These are phyloP conservation scores for Salpingus planirostris DNA, from an alignment of 2,888 invertebrate genomes.

Conservation along the genomic window DNA sequence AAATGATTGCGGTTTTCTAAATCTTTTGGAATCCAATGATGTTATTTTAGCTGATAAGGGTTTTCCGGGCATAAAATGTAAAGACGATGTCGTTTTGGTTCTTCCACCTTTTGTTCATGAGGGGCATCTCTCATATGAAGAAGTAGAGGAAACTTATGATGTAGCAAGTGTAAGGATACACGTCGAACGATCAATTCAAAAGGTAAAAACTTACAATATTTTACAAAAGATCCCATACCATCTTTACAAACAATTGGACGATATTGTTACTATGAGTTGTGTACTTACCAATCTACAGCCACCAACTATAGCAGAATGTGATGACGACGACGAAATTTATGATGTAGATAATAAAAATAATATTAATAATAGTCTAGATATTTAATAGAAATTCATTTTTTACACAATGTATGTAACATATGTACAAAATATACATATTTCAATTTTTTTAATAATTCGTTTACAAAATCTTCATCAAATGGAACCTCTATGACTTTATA, in stretches of 20 bases:
- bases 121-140: constrained; percentile 3
- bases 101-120: constrained; percentile 6
- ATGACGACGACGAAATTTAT: not conserved
- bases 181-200: constrained; percentile 10
- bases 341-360: not conserved
- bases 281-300: constrained; percentile 1
- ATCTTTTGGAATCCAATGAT: constrained; percentile 6
- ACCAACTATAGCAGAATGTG: constrained; percentile 1
- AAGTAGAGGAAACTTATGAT: constrained; percentile 5
- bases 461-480: not conserved
- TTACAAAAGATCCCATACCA: constrained; percentile 4
- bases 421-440: constrained; percentile 1
- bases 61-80: constrained; percentile 4
- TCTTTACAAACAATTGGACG: constrained; percentile 6
- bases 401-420: constrained; percentile 3
- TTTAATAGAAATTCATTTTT: not conserved
- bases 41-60: constrained; percentile 5
- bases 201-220: constrained; percentile 6
- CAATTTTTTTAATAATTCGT: not conserved
- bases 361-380: not conserved
- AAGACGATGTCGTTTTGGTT: constrained; percentile 3
- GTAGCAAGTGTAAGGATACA: constrained; percentile 12
- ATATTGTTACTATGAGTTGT: constrained; percentile 7
- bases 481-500: not conserved
- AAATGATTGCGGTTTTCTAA: constrained; percentile 3